phyloP scores from a whole-genome alignment of 2,888 invertebrate species.

The Agrochola lychnidis region DNA sequence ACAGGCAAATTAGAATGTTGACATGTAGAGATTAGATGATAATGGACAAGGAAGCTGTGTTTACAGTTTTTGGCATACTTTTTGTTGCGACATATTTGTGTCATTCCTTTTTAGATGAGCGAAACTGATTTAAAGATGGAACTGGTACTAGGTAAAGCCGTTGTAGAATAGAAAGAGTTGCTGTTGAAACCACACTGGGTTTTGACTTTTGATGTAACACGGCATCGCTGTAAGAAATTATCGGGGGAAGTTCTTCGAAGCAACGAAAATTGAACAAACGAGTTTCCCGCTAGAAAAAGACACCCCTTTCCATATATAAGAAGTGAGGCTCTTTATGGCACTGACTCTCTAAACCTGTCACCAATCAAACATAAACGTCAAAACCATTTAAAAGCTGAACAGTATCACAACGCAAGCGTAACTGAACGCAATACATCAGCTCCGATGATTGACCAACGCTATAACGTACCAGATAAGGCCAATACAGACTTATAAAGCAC shows the following conservation, averaged over 20 bases:
- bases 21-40: constrained; percentile 53
- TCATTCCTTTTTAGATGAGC: background rate
- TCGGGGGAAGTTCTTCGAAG: too few species aligned
- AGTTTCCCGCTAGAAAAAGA: too few species aligned
- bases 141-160: background rate
- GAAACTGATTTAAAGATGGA: background rate
- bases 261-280: too few species aligned
- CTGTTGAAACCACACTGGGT: background rate
- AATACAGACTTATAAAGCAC: constrained; percentile 68
- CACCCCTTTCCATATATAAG: background rate
- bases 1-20: constrained; percentile 67
- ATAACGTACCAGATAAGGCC: constrained; percentile 64
- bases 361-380: constrained; percentile 36
- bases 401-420: constrained; percentile 14
- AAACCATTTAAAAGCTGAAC: constrained; percentile 23
- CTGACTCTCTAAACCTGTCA: constrained; percentile 5
- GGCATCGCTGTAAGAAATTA: too few species aligned
- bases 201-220: too few species aligned
- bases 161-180: background rate
- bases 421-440: constrained; percentile 60
- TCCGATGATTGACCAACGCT: constrained; percentile 64
- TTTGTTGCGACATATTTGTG: constrained; percentile 20
- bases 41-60: constrained; percentile 46
- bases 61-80: constrained; percentile 40
- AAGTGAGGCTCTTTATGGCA: background rate